Conservation (phyloP, 2,113 vertebrate genomes). For the Chionodraco myersi region DNA sequence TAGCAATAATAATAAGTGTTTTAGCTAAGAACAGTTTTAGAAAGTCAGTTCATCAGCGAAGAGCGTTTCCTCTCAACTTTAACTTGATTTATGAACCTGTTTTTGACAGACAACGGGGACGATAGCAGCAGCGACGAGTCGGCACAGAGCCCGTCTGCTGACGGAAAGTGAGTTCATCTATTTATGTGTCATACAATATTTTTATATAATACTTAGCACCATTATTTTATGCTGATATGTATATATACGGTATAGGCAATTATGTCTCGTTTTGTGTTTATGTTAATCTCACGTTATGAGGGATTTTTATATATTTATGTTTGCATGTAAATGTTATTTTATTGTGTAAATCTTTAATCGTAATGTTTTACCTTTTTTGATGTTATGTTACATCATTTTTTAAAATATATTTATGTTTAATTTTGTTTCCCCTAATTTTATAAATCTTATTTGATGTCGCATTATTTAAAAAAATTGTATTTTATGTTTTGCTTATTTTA, state of each 20-base stretch:
- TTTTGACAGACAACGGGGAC: conserved; percentile 88
- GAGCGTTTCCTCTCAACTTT: neutral
- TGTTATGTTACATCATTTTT: too few species aligned
- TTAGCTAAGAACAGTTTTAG: neutral
- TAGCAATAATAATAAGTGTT: neutral
- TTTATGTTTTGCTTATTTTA: too few species aligned
- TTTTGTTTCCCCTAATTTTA: too few species aligned
- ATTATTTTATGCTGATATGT: conserved; percentile 7
- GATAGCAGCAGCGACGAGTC: conserved; percentile 96
- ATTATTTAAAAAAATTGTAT: too few species aligned
- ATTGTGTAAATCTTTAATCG: neutral
- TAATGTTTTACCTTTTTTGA: too few species aligned
- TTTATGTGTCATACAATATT: neutral
- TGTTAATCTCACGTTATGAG: neutral
- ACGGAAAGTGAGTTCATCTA: conserved; percentile 87
- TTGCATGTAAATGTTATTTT: neutral
- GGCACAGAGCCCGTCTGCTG: conserved; percentile 90
- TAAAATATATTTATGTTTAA: too few species aligned
- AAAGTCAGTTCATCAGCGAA: neutral
- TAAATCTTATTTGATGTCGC: too few species aligned
- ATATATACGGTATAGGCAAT: too few species aligned
- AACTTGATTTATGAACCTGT: conserved; percentile 23
- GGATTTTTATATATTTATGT: neutral
- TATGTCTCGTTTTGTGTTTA: neutral
- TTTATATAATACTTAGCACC: too few species aligned